These are phyloP conservation scores for Drosophila crucigera DNA, from an alignment of 2,888 invertebrate species.

Conservation along the genomic window DNA sequence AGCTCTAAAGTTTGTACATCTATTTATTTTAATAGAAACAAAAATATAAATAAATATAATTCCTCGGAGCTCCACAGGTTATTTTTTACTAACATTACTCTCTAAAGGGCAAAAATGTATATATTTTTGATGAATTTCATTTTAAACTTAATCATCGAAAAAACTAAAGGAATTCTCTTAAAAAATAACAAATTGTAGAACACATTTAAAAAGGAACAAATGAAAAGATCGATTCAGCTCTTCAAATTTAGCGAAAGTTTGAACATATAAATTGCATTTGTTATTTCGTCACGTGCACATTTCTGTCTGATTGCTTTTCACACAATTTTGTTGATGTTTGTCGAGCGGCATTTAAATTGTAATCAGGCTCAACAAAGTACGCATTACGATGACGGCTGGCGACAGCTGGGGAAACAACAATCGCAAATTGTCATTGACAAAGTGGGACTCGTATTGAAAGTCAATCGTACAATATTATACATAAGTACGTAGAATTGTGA, in stretches of 20 bases:
- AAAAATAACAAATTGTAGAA: background rate
- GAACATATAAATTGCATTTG: background rate
- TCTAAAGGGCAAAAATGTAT: background rate
- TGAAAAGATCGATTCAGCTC: background rate
- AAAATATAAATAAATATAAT: background rate
- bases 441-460: slow-evolving; percentile 8
- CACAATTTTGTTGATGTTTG: slow-evolving; percentile 2
- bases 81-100: background rate
- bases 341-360: slow-evolving; percentile 1
- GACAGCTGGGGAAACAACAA: background rate
- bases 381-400: background rate
- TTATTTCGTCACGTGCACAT: slow-evolving; percentile 5
- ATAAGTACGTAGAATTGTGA: slow-evolving; percentile 46
- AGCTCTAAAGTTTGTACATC: background rate
- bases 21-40: background rate
- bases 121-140: background rate
- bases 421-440: background rate
- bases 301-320: slow-evolving; percentile 9
- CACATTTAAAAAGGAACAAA: background rate
- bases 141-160: background rate
- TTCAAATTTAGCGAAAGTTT: background rate
- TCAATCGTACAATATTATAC: slow-evolving; percentile 38
- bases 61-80: background rate
- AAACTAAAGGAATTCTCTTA: background rate
- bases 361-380: slow-evolving; percentile 3